Percentiles rank a stretch among this genome's conserved stretches.
These are phyloP conservation scores for Nothura maculosa DNA, from an alignment of 2,797 vertebrate species.

Conservation along the genomic window DNA sequence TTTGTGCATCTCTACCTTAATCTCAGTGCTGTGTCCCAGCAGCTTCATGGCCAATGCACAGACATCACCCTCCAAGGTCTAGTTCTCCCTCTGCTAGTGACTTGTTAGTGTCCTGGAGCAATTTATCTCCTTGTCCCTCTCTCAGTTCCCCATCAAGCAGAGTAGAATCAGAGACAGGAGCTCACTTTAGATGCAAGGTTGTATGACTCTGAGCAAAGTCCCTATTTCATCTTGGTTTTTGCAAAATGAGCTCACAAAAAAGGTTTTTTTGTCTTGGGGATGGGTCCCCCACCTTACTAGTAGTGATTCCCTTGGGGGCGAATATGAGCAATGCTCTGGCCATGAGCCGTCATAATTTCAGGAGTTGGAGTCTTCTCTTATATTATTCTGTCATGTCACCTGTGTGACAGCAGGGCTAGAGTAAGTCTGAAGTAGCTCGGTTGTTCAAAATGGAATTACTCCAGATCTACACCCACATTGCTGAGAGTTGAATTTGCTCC, in stretches of 20 bases:
- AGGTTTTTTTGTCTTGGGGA: background rate
- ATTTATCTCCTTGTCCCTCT: background rate
- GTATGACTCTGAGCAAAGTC: background rate
- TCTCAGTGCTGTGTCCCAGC: background rate
- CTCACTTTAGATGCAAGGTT: rapidly evolving
- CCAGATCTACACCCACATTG: slow-evolving; percentile 45
- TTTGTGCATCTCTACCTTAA: background rate
- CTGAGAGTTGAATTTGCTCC: slow-evolving; percentile 50
- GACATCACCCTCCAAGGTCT: background rate
- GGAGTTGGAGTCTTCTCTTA: background rate
- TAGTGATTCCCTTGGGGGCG: background rate
- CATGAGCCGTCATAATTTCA: background rate
- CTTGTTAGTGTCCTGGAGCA: background rate
- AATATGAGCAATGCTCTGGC: background rate
- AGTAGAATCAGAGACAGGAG: background rate
- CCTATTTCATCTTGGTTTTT: background rate
- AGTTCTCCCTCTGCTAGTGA: background rate
- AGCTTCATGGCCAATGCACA: background rate
- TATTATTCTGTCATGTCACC: background rate
- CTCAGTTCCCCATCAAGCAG: background rate
- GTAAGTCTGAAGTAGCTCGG: background rate
- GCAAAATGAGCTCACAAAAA: background rate
- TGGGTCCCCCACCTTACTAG: background rate
- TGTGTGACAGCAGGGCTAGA: background rate
- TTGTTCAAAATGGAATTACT: slow-evolving; percentile 42